phyloP scores from a whole-genome alignment of 2,113 vertebrate species.

The Rhagologus leucostigma region DNA sequence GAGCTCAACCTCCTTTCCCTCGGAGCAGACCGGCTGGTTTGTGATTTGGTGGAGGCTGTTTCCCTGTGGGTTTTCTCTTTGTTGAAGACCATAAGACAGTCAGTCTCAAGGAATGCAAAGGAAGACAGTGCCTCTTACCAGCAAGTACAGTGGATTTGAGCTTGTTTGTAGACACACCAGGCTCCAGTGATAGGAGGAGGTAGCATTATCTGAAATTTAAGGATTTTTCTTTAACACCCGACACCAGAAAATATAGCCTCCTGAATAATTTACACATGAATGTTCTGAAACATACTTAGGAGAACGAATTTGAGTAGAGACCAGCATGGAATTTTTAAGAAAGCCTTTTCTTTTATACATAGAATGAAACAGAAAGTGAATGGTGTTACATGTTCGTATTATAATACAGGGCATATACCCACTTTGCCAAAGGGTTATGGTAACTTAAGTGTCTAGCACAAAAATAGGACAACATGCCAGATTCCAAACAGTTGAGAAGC shows the following conservation, averaged over 20 bases:
- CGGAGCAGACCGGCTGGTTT: not conserved
- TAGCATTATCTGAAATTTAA: not conserved
- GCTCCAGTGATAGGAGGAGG: not conserved
- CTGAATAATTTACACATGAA: not conserved
- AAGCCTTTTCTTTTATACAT: not conserved
- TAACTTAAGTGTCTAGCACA: not conserved
- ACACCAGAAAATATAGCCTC: not conserved
- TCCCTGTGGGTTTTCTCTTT: fast-evolving
- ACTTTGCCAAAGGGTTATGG: not conserved
- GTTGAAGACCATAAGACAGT: not conserved
- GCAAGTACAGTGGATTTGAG: not conserved
- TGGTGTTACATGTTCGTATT: not conserved
- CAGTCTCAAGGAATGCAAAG: not conserved
- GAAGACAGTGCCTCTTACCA: not conserved
- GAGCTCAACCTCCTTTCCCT: not conserved
- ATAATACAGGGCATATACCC: not conserved
- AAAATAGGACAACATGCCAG: not conserved
- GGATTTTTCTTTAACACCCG: not conserved
- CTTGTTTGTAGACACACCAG: not conserved
- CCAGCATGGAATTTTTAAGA: not conserved
- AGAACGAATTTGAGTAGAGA: not conserved
- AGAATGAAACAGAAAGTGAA: not conserved
- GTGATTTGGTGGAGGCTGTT: not conserved
- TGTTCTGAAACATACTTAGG: not conserved
- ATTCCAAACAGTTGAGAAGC: not conserved